A percentile compares a stretch with the other conserved stretches of the same genome.
These are phyloP conservation scores for Drosophila mauritiana DNA, from an alignment of 1,140 invertebrate species.

Conservation along the genomic window DNA sequence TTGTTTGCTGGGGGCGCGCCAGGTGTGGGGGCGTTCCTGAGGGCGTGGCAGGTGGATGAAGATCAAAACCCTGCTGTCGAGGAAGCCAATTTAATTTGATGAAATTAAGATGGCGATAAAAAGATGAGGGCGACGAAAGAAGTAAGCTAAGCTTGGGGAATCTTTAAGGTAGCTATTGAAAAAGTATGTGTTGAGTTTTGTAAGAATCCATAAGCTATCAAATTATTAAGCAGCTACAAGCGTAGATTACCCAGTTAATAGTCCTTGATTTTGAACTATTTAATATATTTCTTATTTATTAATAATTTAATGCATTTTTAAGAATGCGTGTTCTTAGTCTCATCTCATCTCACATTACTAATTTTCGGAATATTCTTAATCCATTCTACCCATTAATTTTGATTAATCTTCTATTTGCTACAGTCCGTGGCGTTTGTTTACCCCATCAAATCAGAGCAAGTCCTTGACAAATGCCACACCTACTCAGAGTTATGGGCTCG, in stretches of 20 bases:
- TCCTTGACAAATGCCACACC: constrained; percentile 43
- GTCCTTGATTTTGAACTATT: too few relatives aligned
- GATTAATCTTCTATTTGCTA: background rate
- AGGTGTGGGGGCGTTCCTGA: constrained; percentile 42
- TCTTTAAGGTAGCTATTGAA: background rate
- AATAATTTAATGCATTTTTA: too few relatives aligned
- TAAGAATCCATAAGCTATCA: background rate
- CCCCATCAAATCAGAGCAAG: constrained; percentile 41
- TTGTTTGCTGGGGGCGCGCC: constrained; percentile 65
- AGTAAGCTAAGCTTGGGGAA: too few relatives aligned
- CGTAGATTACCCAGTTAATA: too few relatives aligned
- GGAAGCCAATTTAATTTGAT: constrained; percentile 68
- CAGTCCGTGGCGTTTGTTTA: constrained; percentile 2
- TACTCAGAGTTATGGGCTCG: constrained; percentile 9
- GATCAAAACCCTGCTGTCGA: constrained; percentile 25
- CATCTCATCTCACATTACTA: too few relatives aligned
- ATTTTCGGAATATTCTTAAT: background rate
- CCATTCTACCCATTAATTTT: background rate
- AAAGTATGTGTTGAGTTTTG: background rate
- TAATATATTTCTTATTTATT: too few relatives aligned
- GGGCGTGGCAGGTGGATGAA: background rate
- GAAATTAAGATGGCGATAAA: constrained; percentile 65
- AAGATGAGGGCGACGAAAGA: constrained; percentile 25
- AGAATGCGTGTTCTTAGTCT: too few relatives aligned
- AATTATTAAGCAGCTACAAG: too few relatives aligned